These are phyloP conservation scores for Crematogaster levior DNA, from an alignment of 2,888 invertebrate genomes.

Conservation along the genomic window DNA sequence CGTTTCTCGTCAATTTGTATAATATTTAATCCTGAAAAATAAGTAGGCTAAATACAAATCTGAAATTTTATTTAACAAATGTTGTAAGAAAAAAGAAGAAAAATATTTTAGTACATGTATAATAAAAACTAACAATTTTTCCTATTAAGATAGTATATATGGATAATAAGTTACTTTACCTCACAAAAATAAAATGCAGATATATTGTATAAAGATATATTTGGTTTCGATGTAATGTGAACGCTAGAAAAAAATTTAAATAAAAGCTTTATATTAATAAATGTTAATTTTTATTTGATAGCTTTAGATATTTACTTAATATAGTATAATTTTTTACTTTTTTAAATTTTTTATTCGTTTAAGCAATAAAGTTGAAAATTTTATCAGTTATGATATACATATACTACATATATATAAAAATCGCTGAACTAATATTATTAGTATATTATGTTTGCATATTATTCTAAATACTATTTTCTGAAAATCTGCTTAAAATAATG, in stretches of 20 bases:
- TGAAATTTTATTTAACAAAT: conserved; percentile 1
- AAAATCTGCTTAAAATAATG: neutral
- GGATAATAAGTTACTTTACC: neutral
- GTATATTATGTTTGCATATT: neutral
- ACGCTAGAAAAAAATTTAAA: neutral
- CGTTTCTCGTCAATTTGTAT: neutral
- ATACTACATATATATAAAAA: no score
- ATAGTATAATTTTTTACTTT: neutral
- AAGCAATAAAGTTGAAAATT: neutral
- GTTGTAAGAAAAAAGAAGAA: neutral
- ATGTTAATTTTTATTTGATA: neutral
- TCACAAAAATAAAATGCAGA: neutral
- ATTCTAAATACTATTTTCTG: neutral
- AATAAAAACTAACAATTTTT: neutral
- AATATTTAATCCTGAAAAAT: conserved; percentile 13
- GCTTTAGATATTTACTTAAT: neutral
- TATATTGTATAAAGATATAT: neutral
- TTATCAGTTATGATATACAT: neutral
- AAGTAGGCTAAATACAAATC: neutral
- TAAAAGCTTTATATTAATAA: neutral
- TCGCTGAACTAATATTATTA: neutral
- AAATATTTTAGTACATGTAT: neutral
- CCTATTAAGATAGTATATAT: neutral
- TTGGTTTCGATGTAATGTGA: neutral
- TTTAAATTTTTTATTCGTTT: neutral